Base-by-base conservation (phyloP, 1,140 invertebrate species). In the Stenopsyche tienmushanensis region DNA sequence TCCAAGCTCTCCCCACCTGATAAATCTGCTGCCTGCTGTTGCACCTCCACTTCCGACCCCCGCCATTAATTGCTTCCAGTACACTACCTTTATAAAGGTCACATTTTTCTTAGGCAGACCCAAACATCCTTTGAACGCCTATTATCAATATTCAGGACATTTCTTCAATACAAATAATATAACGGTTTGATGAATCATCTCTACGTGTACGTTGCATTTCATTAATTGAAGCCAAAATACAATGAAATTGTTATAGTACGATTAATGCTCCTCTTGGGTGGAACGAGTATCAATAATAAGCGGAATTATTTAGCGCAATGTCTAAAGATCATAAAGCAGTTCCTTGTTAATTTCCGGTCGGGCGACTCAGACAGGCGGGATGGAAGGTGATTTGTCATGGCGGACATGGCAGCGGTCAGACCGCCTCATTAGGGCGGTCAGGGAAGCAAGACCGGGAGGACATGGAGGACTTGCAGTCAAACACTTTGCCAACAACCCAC, bases 321-420 rank as follows among this genome's bases (percentile, higher is more conserved):
- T 60, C 42, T 41, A 24, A 47, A 26, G 15, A 21, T 60, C 57
- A 60, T 60, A 60, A 47, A 60, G 57, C 57, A 60, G 57, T 60
- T 60, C 57, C 57, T 39, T 60, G 57, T 60, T 60, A 60, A 60
- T 60, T 60, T 60, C 57, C 57, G 57, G 42, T 60, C 41, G 26
- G 57, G 18, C 17, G 29, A 34, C 5, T 34, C 29, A 13, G n/a
- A n/a, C n/a, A n/a, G n/a, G n/a, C 9, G 34, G 54, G 34, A 57
- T 20, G n/a, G 42, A 9, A 18, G 57, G 57, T 60, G 57, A 60
- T 60, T 60, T 60, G 57, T 60, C 57, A 60, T 60, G 57, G 57
- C 57, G n/a, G 57, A 29, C 44, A 44, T 60, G 57, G 57, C 42
- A 24, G 57, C 57, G 57, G 57, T 60, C 57, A 42, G 26, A 10